phyloP scores from a whole-genome alignment of 2,113 vertebrate genomes.

The Ailurus styani region DNA sequence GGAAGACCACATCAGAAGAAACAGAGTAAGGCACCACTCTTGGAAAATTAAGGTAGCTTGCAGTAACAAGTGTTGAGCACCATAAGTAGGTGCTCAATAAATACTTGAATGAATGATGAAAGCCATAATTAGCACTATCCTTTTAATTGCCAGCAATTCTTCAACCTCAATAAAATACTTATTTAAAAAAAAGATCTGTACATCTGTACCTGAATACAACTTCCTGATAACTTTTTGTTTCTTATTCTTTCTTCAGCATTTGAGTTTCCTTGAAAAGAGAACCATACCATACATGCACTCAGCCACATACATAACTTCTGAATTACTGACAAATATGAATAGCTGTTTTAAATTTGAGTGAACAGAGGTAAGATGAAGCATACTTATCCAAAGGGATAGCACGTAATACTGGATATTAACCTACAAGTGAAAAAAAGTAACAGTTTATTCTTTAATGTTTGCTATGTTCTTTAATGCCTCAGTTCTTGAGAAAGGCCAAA shows the following conservation, averaged over 20 bases:
- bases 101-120: conserved; percentile 74
- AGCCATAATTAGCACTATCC: conserved; percentile 81
- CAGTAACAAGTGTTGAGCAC: conserved; percentile 78
- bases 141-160: conserved; percentile 83
- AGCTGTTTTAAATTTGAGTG: conserved; percentile 64
- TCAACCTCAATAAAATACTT: conserved; percentile 81
- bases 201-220: conserved; percentile 81
- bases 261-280: conserved; percentile 72
- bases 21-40: conserved; percentile 92
- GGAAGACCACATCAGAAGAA: conserved; percentile 86
- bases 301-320: conserved; percentile 62
- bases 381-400: conserved; percentile 73
- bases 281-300: conserved; percentile 61
- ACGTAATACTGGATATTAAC: conserved; percentile 80
- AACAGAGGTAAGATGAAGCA: conserved; percentile 72
- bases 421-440: conserved; percentile 70
- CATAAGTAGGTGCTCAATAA: conserved; percentile 46
- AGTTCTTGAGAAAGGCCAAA: conserved; percentile 75
- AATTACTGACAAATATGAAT: conserved; percentile 65
- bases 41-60: conserved; percentile 86
- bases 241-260: conserved; percentile 71
- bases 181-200: conserved; percentile 72
- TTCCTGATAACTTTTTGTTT: conserved; percentile 52
- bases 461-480: conserved; percentile 76
- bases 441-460: conserved; percentile 56